phyloP scores from a whole-genome alignment of 2,888 invertebrate species.

The Drosophila maculinotata region DNA sequence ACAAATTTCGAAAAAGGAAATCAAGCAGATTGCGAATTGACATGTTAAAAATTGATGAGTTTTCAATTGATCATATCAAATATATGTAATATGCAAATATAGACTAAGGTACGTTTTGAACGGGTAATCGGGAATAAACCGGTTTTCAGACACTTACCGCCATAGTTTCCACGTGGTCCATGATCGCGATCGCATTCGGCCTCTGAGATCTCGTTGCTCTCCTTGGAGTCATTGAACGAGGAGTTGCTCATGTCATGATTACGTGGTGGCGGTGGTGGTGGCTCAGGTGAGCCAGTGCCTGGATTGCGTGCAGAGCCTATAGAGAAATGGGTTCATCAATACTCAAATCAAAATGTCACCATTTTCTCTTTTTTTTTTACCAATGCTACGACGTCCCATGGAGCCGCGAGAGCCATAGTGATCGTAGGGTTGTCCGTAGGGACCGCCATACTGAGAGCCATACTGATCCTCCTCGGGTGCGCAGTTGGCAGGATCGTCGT shows the following conservation, averaged over 20 bases:
- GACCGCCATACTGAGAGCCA: constrained; percentile 91
- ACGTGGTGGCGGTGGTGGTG: constrained; percentile 91
- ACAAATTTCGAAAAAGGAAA: constrained; percentile 64
- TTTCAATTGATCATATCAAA: constrained; percentile 30
- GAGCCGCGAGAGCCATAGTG: constrained; percentile 95
- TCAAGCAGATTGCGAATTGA: constrained; percentile 58
- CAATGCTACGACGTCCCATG: constrained; percentile 89
- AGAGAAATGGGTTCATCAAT: not conserved
- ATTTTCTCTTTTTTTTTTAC: constrained; percentile 59
- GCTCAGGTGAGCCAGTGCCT: constrained; percentile 88
- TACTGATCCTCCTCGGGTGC: constrained; percentile 96
- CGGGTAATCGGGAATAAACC: not conserved
- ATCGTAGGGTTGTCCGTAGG: constrained; percentile 94
- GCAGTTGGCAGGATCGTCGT: constrained; percentile 97
- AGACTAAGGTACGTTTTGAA: constrained; percentile 3
- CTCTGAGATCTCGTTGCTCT: constrained; percentile 97
- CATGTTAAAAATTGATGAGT: constrained; percentile 56
- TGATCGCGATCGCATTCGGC: constrained; percentile 96
- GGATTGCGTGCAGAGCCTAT: constrained; percentile 85
- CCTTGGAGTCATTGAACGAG: constrained; percentile 96
- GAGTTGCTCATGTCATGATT: constrained; percentile 93
- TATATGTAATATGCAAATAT: constrained; percentile 8
- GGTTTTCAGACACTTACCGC: constrained; percentile 87
- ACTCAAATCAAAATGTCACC: not conserved
- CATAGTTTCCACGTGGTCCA: constrained; percentile 91